Evolutionary conservation across 2,113 vertebrate species (phyloP).

Genomic region (Hepsetus odoe): DNA sequence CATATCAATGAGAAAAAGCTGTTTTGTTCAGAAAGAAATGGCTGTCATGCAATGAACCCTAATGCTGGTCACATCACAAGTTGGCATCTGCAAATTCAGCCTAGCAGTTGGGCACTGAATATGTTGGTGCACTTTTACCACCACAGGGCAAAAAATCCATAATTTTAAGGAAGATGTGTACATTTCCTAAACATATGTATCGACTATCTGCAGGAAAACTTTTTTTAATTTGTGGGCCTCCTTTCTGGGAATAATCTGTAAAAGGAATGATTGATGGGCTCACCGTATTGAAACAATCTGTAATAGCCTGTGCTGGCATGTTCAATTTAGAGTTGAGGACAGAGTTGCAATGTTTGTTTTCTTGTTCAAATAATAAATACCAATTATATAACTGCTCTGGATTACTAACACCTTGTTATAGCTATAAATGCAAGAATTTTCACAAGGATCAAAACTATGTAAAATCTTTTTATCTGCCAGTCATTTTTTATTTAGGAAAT

Average conservation of each 20-base stretch:
- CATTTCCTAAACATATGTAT: neutral
- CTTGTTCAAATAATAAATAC: neutral
- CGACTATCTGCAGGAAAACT: neutral
- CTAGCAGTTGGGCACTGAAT: neutral
- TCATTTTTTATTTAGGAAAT: no score
- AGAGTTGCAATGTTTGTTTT: neutral
- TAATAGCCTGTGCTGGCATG: neutral
- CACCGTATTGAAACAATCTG: neutral
- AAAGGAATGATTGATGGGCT: neutral
- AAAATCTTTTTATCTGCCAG: no score
- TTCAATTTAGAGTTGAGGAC: neutral
- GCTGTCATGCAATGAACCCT: conserved; percentile 13
- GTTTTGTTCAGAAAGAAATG: conserved; percentile 19
- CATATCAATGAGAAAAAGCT: conserved; percentile 40
- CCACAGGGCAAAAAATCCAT: accelerated
- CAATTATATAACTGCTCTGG: neutral
- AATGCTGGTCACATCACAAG: conserved; percentile 8
- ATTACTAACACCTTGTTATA: no score
- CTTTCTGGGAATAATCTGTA: neutral
- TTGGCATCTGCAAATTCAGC: conserved; percentile 23
- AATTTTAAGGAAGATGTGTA: neutral
- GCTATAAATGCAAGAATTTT: no score
- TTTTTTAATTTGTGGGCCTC: neutral
- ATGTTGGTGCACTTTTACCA: neutral
- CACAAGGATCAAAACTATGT: no score